phyloP scores from a whole-genome alignment of 2,888 invertebrate genomes.

The Dicranocentrus wangi region DNA sequence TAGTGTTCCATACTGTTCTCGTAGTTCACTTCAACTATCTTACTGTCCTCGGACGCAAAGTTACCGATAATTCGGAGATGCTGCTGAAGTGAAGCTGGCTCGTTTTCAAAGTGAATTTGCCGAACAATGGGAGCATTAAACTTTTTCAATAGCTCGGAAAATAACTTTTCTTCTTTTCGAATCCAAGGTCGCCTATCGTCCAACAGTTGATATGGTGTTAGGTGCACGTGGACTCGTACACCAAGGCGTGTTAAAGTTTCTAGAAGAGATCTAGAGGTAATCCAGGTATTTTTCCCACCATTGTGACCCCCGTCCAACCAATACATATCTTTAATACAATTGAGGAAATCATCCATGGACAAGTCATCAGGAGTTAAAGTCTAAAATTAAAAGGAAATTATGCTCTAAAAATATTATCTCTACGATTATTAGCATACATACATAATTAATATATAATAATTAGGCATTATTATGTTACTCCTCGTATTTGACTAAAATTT shows the following conservation, averaged over 20 bases:
- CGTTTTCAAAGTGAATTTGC: constrained; percentile 80
- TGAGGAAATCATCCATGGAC: constrained; percentile 80
- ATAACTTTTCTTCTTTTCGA: constrained; percentile 85
- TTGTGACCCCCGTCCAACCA: constrained; percentile 89
- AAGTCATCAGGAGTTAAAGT: constrained; percentile 81
- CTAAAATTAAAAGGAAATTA: too few species aligned
- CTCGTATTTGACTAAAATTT: too few species aligned
- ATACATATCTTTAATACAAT: constrained; percentile 84
- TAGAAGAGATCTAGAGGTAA: constrained; percentile 84
- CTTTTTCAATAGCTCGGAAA: constrained; percentile 81
- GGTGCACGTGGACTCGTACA: constrained; percentile 84
- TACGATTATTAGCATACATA: too few species aligned
- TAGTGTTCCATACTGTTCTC: constrained; percentile 32
- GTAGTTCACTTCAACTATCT: constrained; percentile 35
- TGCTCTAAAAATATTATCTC: too few species aligned
- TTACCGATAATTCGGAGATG: constrained; percentile 86
- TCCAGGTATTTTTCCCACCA: constrained; percentile 91
- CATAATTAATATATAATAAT: too few species aligned
- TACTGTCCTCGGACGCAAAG: constrained; percentile 75
- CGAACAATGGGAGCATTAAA: constrained; percentile 81
- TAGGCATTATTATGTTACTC: too few species aligned
- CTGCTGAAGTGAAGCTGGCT: constrained; percentile 79
- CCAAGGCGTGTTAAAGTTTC: constrained; percentile 83
- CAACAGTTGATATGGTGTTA: constrained; percentile 91
- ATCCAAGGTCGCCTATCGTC: constrained; percentile 89